Percentiles rank a stretch among this genome's conserved stretches.
Conservation (phyloP, 1,140 invertebrate species). For the Eubasilissa regina region DNA sequence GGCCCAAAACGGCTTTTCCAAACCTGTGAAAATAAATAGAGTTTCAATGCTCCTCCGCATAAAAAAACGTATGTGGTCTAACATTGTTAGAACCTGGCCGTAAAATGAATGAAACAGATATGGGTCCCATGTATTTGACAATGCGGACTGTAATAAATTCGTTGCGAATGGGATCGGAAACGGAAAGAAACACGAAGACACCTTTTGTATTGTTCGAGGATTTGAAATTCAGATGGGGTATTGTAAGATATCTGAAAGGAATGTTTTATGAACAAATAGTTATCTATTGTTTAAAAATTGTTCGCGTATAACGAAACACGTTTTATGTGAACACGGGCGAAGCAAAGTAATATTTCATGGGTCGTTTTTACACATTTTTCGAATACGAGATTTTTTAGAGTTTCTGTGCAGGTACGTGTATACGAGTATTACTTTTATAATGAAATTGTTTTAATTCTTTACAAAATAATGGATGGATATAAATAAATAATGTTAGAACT, state of each 20-base stretch:
- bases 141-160: conserved; percentile 54
- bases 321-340: too few relatives aligned
- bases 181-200: conserved; percentile 35
- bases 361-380: too few relatives aligned
- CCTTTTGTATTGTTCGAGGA: conserved; percentile 31
- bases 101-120: conserved; percentile 55
- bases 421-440: too few relatives aligned
- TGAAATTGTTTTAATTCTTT: too few relatives aligned
- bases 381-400: too few relatives aligned
- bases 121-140: conserved; percentile 53
- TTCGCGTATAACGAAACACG: neutral
- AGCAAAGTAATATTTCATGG: too few relatives aligned
- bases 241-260: conserved; percentile 23
- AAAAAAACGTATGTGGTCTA: conserved; percentile 27
- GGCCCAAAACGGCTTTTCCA: conserved; percentile 12
- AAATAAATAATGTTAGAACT: too few relatives aligned
- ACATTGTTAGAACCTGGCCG: conserved; percentile 23
- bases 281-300: conserved; percentile 29
- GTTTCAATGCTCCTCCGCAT: conserved; percentile 20
- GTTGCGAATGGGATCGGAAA: conserved; percentile 1
- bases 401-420: too few relatives aligned
- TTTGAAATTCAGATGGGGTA: conserved; percentile 30
- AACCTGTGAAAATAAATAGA: conserved; percentile 32
- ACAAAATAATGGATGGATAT: too few relatives aligned
- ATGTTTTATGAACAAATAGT: conserved; percentile 5